Evolutionary conservation across 2,888 invertebrate species (phyloP).

Genomic region (Caenorhabditis panamensis): DNA sequence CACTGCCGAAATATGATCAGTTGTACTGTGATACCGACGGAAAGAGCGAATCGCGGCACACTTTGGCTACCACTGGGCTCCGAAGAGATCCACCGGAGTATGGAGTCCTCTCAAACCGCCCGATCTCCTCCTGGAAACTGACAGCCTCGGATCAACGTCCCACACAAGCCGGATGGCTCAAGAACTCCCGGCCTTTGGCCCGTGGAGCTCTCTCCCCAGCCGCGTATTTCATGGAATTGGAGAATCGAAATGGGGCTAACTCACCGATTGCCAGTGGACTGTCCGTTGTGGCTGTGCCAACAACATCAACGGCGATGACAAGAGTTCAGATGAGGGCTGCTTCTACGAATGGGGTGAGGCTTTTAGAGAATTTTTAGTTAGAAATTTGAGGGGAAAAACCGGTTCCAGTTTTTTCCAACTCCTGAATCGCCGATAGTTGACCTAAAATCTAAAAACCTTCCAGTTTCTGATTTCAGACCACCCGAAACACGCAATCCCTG

Average conservation of each 20-base stretch:
- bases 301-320: too few species aligned
- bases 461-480: not conserved
- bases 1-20: constrained; percentile 58
- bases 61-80: constrained; percentile 43
- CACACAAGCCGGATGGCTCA: constrained; percentile 53
- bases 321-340: not conserved
- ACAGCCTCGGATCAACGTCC: constrained; percentile 54
- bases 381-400: too few species aligned
- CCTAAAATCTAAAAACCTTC: too few species aligned
- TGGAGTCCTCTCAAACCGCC: constrained; percentile 12
- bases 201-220: constrained; percentile 60
- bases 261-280: constrained; percentile 25
- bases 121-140: constrained; percentile 51
- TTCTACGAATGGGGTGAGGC: not conserved
- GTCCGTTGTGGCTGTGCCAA: constrained; percentile 38
- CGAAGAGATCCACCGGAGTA: constrained; percentile 59
- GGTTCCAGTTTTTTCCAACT: too few species aligned
- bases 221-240: constrained; percentile 57
- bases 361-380: too few species aligned
- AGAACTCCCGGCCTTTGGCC: constrained; percentile 49
- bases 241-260: constrained; percentile 35
- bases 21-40: constrained; percentile 51
- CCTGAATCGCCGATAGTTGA: too few species aligned
- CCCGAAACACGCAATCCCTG: not conserved
- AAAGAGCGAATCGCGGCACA: constrained; percentile 32